Evolutionary conservation across 92 coral and sea anemone genomes (phyloP), one percentile per base, ranked within the genome.

Genomic region (Hydrozoanthus gracilis): DNA sequence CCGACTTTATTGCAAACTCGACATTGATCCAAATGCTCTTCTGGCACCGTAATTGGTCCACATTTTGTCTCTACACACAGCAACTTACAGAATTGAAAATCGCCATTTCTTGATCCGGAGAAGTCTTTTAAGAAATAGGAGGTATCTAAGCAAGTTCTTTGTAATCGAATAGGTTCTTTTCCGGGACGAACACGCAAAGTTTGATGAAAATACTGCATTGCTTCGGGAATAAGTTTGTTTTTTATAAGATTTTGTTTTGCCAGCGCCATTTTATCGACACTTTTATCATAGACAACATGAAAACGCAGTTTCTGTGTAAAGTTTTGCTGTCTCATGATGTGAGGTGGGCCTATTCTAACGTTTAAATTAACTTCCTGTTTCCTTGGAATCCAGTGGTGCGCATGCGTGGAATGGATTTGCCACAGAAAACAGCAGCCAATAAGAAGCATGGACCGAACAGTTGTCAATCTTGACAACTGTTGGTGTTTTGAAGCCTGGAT

Each of bases 351-450:
- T 44, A 91, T 83, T 18, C 95, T 90, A 71, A 97, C 99, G 82
- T 95, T 92, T 82, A 95, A 96, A 10, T 94, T 94, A 93, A 97
- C 93, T 74, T 97, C 97, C 80, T 97, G 94, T 73, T 88, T 95
- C 44, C 85, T 92, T 6, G 99, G 99, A 76, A 97, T 95, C 95
- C 97, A 93, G 67, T 95, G 98, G 35, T 91, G 94, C 60, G 96
- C 96, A 83, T 87, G 87, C 85, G 91, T 51, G 51, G 88, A 79
- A 58, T 70, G 83, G n/a, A 70, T 54, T 14, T 58, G 73, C 50
- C 73, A 77, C 48, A 91, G 35, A 7, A 73, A 72, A 67, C 64
- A 90, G 11, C 88, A 66, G 6, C 56, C 50, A 83, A 55, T 62
- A 15, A 86, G 76, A 35, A 90, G 17, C 39, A 66, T 16, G 44